Evolutionary conservation across 2,113 vertebrate species (phyloP), one percentile per base, ranked within the genome.

Genomic region (Strix uralensis): DNA sequence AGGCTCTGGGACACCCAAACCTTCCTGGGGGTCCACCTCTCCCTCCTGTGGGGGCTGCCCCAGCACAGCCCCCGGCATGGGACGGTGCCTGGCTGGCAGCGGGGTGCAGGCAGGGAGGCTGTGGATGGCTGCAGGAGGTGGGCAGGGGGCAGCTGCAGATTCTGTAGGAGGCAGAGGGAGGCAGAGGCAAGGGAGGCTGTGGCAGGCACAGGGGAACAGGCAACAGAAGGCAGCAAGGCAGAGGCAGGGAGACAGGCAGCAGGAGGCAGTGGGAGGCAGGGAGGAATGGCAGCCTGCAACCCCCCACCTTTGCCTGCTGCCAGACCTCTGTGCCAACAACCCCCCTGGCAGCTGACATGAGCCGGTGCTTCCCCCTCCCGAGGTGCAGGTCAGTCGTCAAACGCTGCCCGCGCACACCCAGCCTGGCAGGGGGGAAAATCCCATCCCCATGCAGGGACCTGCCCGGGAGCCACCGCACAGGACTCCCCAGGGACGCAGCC

Each of bases 391-490:
- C 88, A 71, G 74, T 25, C 5, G 10, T 47, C 65, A 93, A 66
- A 34, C 1, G 12, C 72, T 81, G 54, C 55, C 47, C 0, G 3
- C 0, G 1, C n/a, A 42, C 0, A 0, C 47, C 49, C 0, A 2
- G 42, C 75, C 40, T 25, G 66, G 18, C 21, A 74, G 42, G 17
- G 69, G 36, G 57, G 19, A 38, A 85, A 51, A 25, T 34, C 36
- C 15, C 34, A 22, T 67, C 19, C 20, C 32, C 20, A 8, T 1
- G 0, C 0, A 2, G 22, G 13, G 15, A 36, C 11, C n/a, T 58
- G 3, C 11, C 1, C 0, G 5, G 32, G 38, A 62, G 16, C n/a
- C 47, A 5, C 5, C 0, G 5, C 0, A 2, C 0, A 2, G 72
- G 32, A 10, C 62, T 81, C 34, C 22, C 34, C 26, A 25, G 69